phyloP scores from a whole-genome alignment of 2,797 vertebrate species.

The Rousettus madagascariensis region DNA sequence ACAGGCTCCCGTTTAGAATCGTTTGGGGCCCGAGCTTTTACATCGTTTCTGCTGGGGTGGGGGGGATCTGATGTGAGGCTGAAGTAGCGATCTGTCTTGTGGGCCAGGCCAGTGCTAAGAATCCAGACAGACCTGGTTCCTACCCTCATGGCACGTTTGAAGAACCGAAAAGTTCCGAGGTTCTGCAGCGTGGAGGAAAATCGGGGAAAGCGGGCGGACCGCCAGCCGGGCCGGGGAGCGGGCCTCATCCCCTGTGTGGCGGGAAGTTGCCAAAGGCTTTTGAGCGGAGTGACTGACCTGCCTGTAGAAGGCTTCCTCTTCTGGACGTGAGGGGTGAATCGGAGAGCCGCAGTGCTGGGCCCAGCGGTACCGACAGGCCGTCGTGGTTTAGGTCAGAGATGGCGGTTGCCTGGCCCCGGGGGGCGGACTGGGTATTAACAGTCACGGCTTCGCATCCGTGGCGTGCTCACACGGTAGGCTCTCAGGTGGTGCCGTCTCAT shows the following conservation, averaged over 20 bases:
- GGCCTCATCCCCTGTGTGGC: neutral
- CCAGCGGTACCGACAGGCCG: neutral
- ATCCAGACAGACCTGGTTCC: neutral
- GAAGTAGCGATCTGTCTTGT: neutral
- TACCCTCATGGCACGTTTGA: neutral
- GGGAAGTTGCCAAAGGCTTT: neutral
- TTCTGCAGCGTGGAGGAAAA: neutral
- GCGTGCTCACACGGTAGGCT: neutral
- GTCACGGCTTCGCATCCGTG: neutral
- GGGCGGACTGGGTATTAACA: rapidly evolving
- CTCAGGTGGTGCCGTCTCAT: neutral
- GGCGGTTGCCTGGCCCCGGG: neutral
- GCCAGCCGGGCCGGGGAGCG: rapidly evolving
- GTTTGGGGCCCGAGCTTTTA: neutral
- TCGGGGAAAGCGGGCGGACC: neutral
- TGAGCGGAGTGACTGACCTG: neutral
- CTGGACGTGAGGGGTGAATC: neutral
- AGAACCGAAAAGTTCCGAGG: neutral
- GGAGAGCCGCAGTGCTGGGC: neutral
- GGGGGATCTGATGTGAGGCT: neutral
- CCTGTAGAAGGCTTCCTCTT: neutral
- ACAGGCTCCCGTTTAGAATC: neutral
- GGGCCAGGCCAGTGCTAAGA: neutral
- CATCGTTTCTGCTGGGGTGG: rapidly evolving
- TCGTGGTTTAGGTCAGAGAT: too few species aligned